These are phyloP conservation scores for Mya arenaria DNA, from an alignment of 1,140 invertebrate species.

Conservation along the genomic window DNA sequence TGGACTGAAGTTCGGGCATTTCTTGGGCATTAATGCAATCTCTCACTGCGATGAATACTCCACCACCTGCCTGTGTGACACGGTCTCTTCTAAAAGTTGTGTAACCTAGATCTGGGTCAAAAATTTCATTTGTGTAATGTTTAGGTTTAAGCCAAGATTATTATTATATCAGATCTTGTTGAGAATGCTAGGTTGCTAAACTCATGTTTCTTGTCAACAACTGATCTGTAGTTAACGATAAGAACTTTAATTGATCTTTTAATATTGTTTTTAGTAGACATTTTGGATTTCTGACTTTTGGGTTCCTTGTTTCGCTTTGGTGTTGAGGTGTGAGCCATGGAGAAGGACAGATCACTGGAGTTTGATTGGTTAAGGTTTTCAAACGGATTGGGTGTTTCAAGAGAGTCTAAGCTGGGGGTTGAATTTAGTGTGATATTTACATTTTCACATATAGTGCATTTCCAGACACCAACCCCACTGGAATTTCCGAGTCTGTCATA, in stretches of 20 bases:
- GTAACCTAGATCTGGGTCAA: conserved; percentile 1
- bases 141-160: conserved; percentile 37
- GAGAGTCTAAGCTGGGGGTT: conserved; percentile 3
- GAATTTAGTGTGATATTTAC: conserved; percentile 1
- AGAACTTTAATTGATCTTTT: background rate
- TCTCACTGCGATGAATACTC: background rate
- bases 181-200: background rate
- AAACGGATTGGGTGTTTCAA: background rate
- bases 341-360: background rate
- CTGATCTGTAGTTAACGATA: background rate
- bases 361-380: background rate
- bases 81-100: conserved; percentile 10
- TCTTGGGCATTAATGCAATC: conserved; percentile 3
- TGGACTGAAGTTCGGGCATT: conserved; percentile 29
- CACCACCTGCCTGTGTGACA: conserved; percentile 5
- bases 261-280: conserved; percentile 5
- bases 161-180: conserved; percentile 15
- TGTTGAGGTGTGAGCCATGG: conserved; percentile 12
- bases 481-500: conserved; percentile 8
- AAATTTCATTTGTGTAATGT: conserved; percentile 25
- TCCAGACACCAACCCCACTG: background rate
- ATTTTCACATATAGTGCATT: conserved; percentile 13
- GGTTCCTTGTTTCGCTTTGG: background rate
- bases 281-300: background rate
- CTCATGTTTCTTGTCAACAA: conserved; percentile 4